These are phyloP conservation scores for Scrobipalpa atriplicella DNA, from an alignment of 2,888 invertebrate species.

Conservation along the genomic window DNA sequence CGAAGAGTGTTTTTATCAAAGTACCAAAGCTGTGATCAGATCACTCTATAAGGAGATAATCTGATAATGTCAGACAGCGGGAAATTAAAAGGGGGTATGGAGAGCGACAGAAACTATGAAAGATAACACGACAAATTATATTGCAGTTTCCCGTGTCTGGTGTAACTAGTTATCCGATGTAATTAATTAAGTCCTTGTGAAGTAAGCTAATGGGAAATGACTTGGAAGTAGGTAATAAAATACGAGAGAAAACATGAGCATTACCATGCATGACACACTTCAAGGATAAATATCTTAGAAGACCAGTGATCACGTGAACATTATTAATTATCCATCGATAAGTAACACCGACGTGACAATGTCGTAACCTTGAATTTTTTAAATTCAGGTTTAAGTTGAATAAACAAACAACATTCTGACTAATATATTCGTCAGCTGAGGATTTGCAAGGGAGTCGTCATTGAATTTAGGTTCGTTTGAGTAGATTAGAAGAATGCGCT, in stretches of 20 bases:
- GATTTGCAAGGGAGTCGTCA: background rate
- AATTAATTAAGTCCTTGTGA: background rate
- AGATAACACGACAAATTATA: background rate
- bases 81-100: too few relatives aligned
- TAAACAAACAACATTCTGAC: background rate
- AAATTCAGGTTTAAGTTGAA: constrained; percentile 5
- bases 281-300: constrained; percentile 6
- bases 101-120: background rate
- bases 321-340: background rate
- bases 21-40: too few relatives aligned
- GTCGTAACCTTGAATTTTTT: background rate
- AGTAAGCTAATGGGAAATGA: background rate
- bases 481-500: background rate
- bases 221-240: constrained; percentile 1
- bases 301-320: background rate
- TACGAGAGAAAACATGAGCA: background rate
- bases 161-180: background rate
- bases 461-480: background rate
- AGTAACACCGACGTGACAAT: background rate
- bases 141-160: background rate
- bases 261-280: constrained; percentile 22
- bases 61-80: too few relatives aligned
- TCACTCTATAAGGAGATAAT: too few relatives aligned
- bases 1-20: too few relatives aligned
- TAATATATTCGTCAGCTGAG: background rate